Evolutionary conservation across 35 echinoderm and acorn worm genomes (phyloP), one percentile per base, ranked within the genome.

Genomic region (Strongylocentrotus purpuratus): DNA sequence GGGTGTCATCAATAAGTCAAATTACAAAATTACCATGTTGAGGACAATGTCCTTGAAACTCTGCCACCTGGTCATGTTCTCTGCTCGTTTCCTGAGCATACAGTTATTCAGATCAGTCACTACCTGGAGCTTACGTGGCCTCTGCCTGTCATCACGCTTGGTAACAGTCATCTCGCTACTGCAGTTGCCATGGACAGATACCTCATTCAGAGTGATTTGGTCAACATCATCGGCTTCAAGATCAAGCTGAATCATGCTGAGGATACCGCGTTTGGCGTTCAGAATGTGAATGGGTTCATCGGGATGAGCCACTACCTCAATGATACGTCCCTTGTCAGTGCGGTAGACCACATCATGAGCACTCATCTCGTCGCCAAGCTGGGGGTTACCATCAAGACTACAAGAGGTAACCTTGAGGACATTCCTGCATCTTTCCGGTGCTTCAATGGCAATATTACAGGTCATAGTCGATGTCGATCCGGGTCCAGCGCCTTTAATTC

Each of bases 211-310:
- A 14, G 95, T 94, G 35, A 95, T 92, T 9, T 95, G 47, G 15
- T 96, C 31, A 20, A 95, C 94, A 46, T 85, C 65, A 35, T 60
- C 47, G 14, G 96, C 96, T 60, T 94, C 52, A 25, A 88, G 18
- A 31, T 97, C 89, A 65, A 98, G 91, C 91, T 97, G 97, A 4
- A 97, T 31, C 41, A 94, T 94, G 94, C 93, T 96, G 94, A 97
- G 90, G 46, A 99, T 97, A 97, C 98, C 98, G 85, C 88, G 96
- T 96, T 97, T 99, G 33, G 96, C 52, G 95, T 99, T 99, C 20
- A 96, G 85, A 31, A 97, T 95, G 41, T 96, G 61, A 48, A 96
- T 32, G 32, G 95, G 94, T 70, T 99, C 98, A 45, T 96, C 94
- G 32, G 93, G 88, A 92, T 98, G 95, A 5, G 98, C 94, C 48